Conservation (phyloP, 2,888 invertebrate species). For the Notodonta dromedarius region DNA sequence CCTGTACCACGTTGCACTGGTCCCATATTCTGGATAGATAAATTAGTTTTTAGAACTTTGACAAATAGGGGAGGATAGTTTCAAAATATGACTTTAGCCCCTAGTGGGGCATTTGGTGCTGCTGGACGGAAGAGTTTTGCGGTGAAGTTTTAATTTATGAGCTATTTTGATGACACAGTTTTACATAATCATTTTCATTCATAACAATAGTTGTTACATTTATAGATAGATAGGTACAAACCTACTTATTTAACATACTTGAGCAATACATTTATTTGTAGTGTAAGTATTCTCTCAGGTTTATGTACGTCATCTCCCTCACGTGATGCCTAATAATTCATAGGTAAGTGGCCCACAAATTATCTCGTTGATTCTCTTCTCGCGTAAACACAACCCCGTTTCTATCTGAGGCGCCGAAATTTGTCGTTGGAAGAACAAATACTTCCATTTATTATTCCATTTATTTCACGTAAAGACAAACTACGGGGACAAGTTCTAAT, state of each 20-base stretch:
- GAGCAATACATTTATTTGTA: neutral
- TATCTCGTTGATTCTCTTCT: neutral
- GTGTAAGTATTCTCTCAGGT: too few species aligned
- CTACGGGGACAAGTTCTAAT: conserved; percentile 20
- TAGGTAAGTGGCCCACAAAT: conserved; percentile 3
- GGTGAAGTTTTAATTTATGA: neutral
- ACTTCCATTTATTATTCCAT: conserved; percentile 9
- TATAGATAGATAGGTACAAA: too few species aligned
- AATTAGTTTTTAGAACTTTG: conserved; percentile 20
- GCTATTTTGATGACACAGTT: too few species aligned
- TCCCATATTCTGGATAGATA: conserved; percentile 87
- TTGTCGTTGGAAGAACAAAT: conserved; percentile 5
- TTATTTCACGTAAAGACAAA: conserved; percentile 7
- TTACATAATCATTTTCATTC: too few species aligned
- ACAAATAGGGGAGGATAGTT: conserved; percentile 2
- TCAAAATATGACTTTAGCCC: neutral
- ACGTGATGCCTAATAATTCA: neutral
- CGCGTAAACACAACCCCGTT: conserved; percentile 4
- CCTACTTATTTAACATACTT: neutral
- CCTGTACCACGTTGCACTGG: conserved; percentile 92
- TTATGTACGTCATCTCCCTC: neutral
- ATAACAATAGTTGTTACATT: too few species aligned
- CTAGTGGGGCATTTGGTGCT: too few species aligned
- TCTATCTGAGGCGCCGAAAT: conserved; percentile 3
- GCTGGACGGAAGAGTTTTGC: neutral